Evolutionary conservation across 2,888 invertebrate genomes (phyloP), one percentile per base, ranked within the genome.

Genomic region (Scaptodrosophila latifasciaeformis): DNA sequence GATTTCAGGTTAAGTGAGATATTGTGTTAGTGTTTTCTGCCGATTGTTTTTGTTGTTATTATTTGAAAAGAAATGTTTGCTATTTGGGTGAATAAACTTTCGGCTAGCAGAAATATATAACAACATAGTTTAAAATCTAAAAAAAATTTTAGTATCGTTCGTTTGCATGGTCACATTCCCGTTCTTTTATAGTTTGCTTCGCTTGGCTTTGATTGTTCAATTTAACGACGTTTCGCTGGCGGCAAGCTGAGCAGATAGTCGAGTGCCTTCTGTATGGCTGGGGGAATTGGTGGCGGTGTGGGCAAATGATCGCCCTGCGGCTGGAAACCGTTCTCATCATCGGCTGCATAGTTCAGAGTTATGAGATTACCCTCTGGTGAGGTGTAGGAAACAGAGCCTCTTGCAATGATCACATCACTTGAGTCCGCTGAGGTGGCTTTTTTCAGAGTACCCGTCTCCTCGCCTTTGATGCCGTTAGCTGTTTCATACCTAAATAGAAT

Each of bases 391-490:
- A 88, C 90, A 0, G 89, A 89, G 18, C 93, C 93, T 72, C 90
- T 89, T 2, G 91, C 91, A 13, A 91, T 87, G 50, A 92, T 90
- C 13, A 91, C 91, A 82, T 92, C 91, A 61, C 88, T 88, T 2
- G 89, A 87, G 62, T 93, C 92, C 1, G 92, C 89, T 45, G 91
- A 89, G 47, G 88, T 89, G 6, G 91, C 91, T 81, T 92, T 91
- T 87, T 93, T 93, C 70, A 94, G 84, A 19, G 92, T 91, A 12
- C 94, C 94, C 12, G 90, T 84, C 86, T 94, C 94, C 82, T 94
- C 91, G 1, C 92, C 93, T 82, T 93, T 92, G 54, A 94, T 94
- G 53, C 93, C 93, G 81, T 94, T 94, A 54, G 92, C 93, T 15
- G 93, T 91, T 87, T 94, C 93, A 81, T 90, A 94, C 82, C 94